A percentile compares a stretch with the other conserved stretches of the same genome.
phyloP scores from a whole-genome alignment of 2,888 invertebrate genomes.

The Thecocarcelia acutangulata region DNA sequence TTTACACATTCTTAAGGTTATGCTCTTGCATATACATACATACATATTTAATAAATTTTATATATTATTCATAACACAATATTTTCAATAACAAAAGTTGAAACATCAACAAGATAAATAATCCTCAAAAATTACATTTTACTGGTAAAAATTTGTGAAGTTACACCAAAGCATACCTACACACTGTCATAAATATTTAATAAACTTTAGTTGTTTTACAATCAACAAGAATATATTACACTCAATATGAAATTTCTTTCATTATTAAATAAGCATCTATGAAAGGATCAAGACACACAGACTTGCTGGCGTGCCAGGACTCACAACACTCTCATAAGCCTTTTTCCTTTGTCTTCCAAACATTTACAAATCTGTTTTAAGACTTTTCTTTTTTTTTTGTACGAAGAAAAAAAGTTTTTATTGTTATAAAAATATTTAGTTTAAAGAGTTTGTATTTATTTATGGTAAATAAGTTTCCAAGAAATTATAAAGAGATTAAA shows the following conservation, averaged over 20 bases:
- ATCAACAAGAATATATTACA: conserved; percentile 3
- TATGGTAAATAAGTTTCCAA: conserved; percentile 23
- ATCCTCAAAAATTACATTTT: conserved; percentile 1
- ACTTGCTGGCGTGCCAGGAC: neutral
- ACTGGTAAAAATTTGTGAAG: neutral
- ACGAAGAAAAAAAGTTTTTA: neutral
- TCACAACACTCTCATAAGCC: conserved; percentile 1
- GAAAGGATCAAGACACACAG: neutral
- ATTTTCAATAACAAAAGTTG: neutral
- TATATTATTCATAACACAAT: conserved; percentile 19
- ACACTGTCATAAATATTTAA: conserved; percentile 26
- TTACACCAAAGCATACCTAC: neutral
- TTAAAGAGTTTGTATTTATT: conserved; percentile 17
- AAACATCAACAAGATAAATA: conserved; percentile 25
- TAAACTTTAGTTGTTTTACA: conserved; percentile 9
- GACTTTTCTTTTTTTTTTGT: conserved; percentile 9
- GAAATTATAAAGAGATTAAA: conserved; percentile 31
- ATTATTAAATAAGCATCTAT: neutral
- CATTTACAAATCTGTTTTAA: conserved; percentile 4
- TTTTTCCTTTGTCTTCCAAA: neutral
- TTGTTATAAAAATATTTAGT: conserved; percentile 11
- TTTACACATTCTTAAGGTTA: neutral
- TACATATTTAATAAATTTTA: conserved; percentile 37
- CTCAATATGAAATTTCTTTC: too few relatives aligned
- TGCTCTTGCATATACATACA: too few relatives aligned